These are phyloP conservation scores for Scalopus aquaticus DNA, from an alignment of 2,113 vertebrate species.

Conservation along the genomic window DNA sequence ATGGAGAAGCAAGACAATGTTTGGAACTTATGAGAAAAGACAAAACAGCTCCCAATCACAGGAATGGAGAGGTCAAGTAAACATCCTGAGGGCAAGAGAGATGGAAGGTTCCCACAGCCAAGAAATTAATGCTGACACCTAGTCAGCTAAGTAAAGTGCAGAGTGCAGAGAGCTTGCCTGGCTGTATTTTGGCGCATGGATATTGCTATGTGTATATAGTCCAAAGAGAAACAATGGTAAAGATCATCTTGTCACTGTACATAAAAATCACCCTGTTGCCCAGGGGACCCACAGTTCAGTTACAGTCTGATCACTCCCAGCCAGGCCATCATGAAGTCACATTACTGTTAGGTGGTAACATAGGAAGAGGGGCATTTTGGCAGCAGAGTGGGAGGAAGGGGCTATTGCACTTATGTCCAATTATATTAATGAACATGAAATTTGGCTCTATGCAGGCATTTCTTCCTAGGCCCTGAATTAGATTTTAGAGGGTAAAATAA, in stretches of 20 bases:
- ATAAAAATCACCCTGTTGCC: slow-evolving; percentile 82
- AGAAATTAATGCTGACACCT: slow-evolving; percentile 84
- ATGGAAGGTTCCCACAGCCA: slow-evolving; percentile 66
- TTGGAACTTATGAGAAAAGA: slow-evolving; percentile 72
- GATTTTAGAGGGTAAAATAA: slow-evolving; percentile 55
- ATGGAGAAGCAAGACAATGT: slow-evolving; percentile 65
- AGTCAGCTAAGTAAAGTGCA: slow-evolving; percentile 82
- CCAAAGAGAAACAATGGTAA: slow-evolving; percentile 80
- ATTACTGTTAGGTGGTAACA: slow-evolving; percentile 48
- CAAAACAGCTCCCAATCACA: slow-evolving; percentile 39
- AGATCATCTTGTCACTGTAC: slow-evolving; percentile 82
- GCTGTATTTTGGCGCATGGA: slow-evolving; percentile 76
- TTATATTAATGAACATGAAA: slow-evolving; percentile 61
- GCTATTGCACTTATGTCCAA: not conserved
- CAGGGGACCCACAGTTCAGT: slow-evolving; percentile 60
- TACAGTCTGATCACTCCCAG: slow-evolving; percentile 72
- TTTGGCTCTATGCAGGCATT: slow-evolving; percentile 11
- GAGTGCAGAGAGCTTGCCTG: slow-evolving; percentile 50
- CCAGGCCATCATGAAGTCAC: not conserved
- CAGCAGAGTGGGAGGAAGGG: not conserved
- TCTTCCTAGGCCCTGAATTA: slow-evolving; percentile 48
- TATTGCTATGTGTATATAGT: slow-evolving; percentile 75
- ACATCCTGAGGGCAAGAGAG: slow-evolving; percentile 72
- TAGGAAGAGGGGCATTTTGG: slow-evolving; percentile 28
- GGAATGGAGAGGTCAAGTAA: slow-evolving; percentile 75